Evolutionary conservation across 2,888 invertebrate species (phyloP), one percentile per base, ranked within the genome.

Genomic region (Oxystoma pomonae): DNA sequence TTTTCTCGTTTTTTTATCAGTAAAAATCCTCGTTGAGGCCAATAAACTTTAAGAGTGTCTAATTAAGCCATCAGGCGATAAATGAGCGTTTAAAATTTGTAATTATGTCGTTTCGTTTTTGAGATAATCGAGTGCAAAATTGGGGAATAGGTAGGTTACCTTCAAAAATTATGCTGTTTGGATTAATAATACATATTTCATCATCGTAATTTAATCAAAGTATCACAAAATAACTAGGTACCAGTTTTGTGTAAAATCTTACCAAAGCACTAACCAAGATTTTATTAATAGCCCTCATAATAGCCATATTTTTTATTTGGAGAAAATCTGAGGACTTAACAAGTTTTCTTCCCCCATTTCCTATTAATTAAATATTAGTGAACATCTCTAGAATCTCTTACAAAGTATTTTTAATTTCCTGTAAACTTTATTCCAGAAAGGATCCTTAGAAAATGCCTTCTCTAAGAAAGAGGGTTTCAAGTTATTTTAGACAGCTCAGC

Each of bases 401-500:
- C 35, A 35, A 35, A 7, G 5, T 35, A 35, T 35, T 35, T 35
- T 35, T 35, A 35, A 35, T 35, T 35, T 35, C 12, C 35, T 35
- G 3, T 35, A 35, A 7, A 7, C 12, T 35, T 7, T 12, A 35
- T n/a, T 3, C 3, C 35, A 35, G 35, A 35, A 35, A 12, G 35
- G 12, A 35, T 3, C 35, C 35, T 35, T 35, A 35, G 5, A 35
- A 49, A 66, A 90, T 90, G 89, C 88, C 89, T 72, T 89, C 88
- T 64, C 81, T 90, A 72, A 81, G 87, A 62, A 88, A 89, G 81
- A 84, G 86, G 78, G 87, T 90, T 70, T 86, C 87, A 67, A 88
- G 87, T 67, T 89, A 90, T 77, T 87, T 90, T 78, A 83, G 89
- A 68, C 89, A 90, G 77, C 80, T 89, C 68, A 89, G 89, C 72